Evolutionary conservation across 1,140 invertebrate species (phyloP).

Genomic region (Agrilus planipennis): DNA sequence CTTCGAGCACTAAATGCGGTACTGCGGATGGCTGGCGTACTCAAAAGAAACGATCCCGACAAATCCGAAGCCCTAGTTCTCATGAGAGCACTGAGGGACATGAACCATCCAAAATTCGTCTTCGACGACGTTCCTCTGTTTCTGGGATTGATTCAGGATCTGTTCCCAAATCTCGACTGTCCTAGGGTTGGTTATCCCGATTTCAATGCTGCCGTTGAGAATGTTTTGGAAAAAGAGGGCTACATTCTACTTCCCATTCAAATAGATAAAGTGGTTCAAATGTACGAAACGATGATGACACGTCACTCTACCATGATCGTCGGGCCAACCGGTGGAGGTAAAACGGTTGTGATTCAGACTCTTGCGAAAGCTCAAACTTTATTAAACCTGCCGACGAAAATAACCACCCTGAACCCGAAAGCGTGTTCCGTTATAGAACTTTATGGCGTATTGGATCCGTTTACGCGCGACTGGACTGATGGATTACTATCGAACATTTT

Average conservation of each 20-base stretch:
- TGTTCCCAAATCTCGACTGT: conserved; percentile 82
- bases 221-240: conserved; percentile 49
- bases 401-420: conserved; percentile 72
- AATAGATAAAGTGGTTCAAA: conserved; percentile 60
- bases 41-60: conserved; percentile 63
- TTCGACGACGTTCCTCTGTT: conserved; percentile 84
- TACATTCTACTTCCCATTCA: conserved; percentile 66
- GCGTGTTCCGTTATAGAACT: conserved; percentile 78
- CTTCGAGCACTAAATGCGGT: conserved; percentile 77
- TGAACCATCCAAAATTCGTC: conserved; percentile 87
- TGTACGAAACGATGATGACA: conserved; percentile 91
- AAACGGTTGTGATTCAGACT: conserved; percentile 73
- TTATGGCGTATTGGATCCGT: conserved; percentile 77
- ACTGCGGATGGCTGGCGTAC: conserved; percentile 75
- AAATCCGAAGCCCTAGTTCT: conserved; percentile 73
- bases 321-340: conserved; percentile 83
- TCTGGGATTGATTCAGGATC: conserved; percentile 72
- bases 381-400: conserved; percentile 63
- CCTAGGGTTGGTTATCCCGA: conserved; percentile 72
- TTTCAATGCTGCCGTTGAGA: conserved; percentile 67
- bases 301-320: conserved; percentile 84
- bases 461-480: conserved; percentile 84
- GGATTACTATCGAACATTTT: conserved; percentile 84
- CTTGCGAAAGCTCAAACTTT: conserved; percentile 66
- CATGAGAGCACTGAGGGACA: conserved; percentile 79